These are phyloP conservation scores for Yasuhikotakia modesta DNA, from an alignment of 2,797 vertebrate species.

Conservation along the genomic window DNA sequence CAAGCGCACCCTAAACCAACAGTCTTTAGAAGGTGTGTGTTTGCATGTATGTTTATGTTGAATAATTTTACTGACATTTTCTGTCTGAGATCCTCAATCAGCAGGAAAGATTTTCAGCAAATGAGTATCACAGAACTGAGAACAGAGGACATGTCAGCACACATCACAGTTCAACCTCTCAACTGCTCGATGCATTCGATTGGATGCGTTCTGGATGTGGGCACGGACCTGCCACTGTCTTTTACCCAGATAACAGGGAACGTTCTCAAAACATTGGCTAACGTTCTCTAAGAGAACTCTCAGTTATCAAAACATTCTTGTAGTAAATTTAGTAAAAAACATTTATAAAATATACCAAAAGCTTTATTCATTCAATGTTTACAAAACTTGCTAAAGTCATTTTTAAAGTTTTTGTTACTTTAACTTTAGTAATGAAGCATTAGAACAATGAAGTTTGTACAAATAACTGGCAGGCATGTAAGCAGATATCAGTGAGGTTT, in stretches of 20 bases:
- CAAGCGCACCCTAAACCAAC: too few species aligned
- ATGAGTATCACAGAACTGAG: constrained; percentile 32
- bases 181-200: too few species aligned
- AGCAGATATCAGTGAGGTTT: neutral
- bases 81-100: constrained; percentile 24
- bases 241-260: constrained; percentile 24
- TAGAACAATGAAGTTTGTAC: constrained; percentile 28
- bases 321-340: too few species aligned
- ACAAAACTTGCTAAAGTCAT: neutral
- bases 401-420: constrained; percentile 56
- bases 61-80: constrained; percentile 7
- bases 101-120: too few species aligned
- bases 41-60: neutral
- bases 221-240: too few species aligned
- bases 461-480: constrained; percentile 2
- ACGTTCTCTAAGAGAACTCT: too few species aligned
- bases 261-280: too few species aligned
- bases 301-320: too few species aligned
- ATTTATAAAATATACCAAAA: neutral
- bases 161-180: too few species aligned
- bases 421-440: constrained; percentile 52
- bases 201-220: too few species aligned
- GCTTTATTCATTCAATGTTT: neutral
- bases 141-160: constrained; percentile 49
- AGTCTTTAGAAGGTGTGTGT: neutral